phyloP scores from a whole-genome alignment of 2,797 vertebrate species.

The Ficedula albicollis region DNA sequence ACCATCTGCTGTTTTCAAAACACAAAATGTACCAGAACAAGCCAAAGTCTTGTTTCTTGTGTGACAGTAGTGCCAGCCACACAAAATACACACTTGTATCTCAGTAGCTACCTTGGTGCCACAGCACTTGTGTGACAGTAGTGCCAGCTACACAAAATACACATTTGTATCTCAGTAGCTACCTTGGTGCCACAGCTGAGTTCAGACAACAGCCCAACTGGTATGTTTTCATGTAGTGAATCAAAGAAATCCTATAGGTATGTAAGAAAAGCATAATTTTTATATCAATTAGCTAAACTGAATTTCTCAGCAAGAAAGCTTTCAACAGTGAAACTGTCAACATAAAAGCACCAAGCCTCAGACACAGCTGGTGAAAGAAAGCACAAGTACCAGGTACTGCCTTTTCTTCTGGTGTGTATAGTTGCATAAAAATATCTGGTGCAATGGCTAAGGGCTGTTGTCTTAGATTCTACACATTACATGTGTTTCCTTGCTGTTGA shows the following conservation, averaged over 20 bases:
- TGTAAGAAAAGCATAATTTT: not conserved
- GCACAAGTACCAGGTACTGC: not conserved
- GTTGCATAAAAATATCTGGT: not conserved
- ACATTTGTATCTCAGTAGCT: not conserved
- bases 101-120: not conserved
- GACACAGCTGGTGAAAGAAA: not conserved
- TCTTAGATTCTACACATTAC: not conserved
- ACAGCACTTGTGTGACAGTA: not conserved
- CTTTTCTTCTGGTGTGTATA: not conserved
- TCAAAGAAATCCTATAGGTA: not conserved
- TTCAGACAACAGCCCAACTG: not conserved
- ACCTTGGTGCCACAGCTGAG: not conserved
- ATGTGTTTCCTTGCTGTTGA: not conserved
- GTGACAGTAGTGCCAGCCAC: not conserved
- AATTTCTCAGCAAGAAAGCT: not conserved
- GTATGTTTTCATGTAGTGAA: not conserved
- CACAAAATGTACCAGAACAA: not conserved
- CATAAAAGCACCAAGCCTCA: not conserved
- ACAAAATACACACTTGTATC: not conserved
- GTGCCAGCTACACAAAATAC: not conserved
- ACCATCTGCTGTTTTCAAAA: not conserved
- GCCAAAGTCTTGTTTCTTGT: not conserved
- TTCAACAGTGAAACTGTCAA: not conserved
- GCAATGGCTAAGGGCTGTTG: not conserved
- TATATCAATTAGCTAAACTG: not conserved